phyloP scores from a whole-genome alignment of 1,140 invertebrate species.

The Euschistus heros region DNA sequence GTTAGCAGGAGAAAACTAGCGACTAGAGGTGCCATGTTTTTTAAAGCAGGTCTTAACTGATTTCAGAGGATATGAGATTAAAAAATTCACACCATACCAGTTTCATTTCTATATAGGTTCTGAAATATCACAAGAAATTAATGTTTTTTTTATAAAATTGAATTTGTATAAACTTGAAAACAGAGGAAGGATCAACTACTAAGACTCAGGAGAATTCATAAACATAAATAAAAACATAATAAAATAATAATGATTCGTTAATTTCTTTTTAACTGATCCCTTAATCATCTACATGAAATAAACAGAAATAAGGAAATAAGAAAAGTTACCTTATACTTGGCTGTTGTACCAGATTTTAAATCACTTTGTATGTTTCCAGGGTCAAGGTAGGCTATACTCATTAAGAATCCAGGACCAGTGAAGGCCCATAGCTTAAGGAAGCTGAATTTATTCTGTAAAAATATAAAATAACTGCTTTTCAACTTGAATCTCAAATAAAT shows the following conservation, averaged over 20 bases:
- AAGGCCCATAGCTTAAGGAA: constrained; percentile 87
- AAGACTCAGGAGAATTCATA: too few species aligned
- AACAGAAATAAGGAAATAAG: not conserved
- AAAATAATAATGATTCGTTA: not conserved
- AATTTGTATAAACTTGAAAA: too few species aligned
- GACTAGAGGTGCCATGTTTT: too few species aligned
- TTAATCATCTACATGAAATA: not conserved
- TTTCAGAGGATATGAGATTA: too few species aligned
- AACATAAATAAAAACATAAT: not conserved
- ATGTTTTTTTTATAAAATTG: too few species aligned
- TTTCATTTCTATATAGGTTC: too few species aligned
- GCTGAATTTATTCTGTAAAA: constrained; percentile 53
- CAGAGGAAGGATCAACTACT: too few species aligned
- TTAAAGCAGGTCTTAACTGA: too few species aligned
- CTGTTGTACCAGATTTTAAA: constrained; percentile 69
- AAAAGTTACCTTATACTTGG: constrained; percentile 57
- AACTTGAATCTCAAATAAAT: too few species aligned
- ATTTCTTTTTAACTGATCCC: not conserved
- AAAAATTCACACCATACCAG: too few species aligned
- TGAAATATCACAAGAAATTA: too few species aligned
- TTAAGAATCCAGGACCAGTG: constrained; percentile 84
- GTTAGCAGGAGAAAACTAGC: too few species aligned
- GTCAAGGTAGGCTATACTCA: constrained; percentile 89
- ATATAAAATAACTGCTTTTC: constrained; percentile 22
- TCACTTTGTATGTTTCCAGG: constrained; percentile 91